These are phyloP conservation scores for Scaptomyza caliginosa DNA, from an alignment of 2,888 invertebrate genomes.

Conservation along the genomic window DNA sequence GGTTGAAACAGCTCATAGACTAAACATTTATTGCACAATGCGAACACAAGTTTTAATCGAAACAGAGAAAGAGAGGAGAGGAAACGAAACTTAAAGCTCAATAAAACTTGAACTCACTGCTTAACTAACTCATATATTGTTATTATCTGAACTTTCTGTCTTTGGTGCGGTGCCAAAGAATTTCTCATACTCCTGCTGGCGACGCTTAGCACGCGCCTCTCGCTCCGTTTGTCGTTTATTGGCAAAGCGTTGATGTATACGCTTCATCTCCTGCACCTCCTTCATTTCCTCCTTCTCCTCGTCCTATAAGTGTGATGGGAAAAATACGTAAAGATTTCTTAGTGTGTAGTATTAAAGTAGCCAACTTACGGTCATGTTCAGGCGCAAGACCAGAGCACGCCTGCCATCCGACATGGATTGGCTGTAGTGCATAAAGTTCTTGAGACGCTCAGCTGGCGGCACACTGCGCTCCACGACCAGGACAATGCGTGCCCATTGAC, in stretches of 20 bases:
- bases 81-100: conserved; percentile 35
- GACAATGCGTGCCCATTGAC: conserved; percentile 99
- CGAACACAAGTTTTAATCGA: conserved; percentile 48
- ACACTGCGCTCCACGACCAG: conserved; percentile 98
- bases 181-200: conserved; percentile 78
- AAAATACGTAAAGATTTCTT: not conserved
- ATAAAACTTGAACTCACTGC: conserved; percentile 68
- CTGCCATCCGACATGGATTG: conserved; percentile 96
- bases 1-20: conserved; percentile 50
- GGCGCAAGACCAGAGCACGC: conserved; percentile 92
- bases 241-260: conserved; percentile 92
- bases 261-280: conserved; percentile 95
- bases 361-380: conserved; percentile 92
- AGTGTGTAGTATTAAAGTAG: too few species aligned
- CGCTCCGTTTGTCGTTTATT: conserved; percentile 86
- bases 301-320: conserved; percentile 86
- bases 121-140: conserved; percentile 40
- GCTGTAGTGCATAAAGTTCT: conserved; percentile 95
- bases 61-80: conserved; percentile 23
- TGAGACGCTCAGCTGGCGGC: conserved; percentile 92
- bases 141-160: conserved; percentile 56
- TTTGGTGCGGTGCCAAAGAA: conserved; percentile 75
- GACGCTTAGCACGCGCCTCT: conserved; percentile 75
- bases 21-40: conserved; percentile 64
- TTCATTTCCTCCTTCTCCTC: conserved; percentile 97